Evolutionary conservation across 2,888 invertebrate species (phyloP).

Genomic region (Sabatieria punctata): DNA sequence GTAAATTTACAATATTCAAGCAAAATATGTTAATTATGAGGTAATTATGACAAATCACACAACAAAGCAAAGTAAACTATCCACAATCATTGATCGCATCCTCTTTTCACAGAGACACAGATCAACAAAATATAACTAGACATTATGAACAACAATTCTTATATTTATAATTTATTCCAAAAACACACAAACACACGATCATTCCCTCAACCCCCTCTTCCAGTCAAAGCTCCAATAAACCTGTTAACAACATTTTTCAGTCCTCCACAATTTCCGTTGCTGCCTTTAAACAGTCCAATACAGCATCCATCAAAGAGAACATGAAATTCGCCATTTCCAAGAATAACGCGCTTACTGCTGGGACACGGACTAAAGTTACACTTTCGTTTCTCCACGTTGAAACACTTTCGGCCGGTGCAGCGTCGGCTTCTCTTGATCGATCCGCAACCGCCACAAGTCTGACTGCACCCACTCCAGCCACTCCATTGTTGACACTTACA

Average conservation of each 20-base stretch:
- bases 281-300: slow-evolving; percentile 3
- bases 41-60: no score
- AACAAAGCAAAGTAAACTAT: no score
- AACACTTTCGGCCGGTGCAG: slow-evolving; percentile 6
- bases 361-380: slow-evolving; percentile 24
- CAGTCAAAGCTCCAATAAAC: no score
- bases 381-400: slow-evolving; percentile 19
- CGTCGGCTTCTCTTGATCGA: slow-evolving; percentile 14
- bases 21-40: no score
- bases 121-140: no score
- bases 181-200: no score
- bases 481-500: slow-evolving; percentile 24
- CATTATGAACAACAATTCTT: no score
- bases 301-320: slow-evolving; percentile 10
- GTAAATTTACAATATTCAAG: no score
- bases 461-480: slow-evolving; percentile 21
- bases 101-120: no score
- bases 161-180: no score
- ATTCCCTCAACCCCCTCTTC: no score
- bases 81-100: no score
- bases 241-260: not conserved
- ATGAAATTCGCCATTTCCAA: slow-evolving; percentile 3
- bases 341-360: not conserved
- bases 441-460: slow-evolving; percentile 29
- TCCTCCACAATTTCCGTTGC: not conserved